These are phyloP conservation scores for Brachyhypopomus occidentalis DNA, from an alignment of 2,113 vertebrate genomes.

Conservation along the genomic window DNA sequence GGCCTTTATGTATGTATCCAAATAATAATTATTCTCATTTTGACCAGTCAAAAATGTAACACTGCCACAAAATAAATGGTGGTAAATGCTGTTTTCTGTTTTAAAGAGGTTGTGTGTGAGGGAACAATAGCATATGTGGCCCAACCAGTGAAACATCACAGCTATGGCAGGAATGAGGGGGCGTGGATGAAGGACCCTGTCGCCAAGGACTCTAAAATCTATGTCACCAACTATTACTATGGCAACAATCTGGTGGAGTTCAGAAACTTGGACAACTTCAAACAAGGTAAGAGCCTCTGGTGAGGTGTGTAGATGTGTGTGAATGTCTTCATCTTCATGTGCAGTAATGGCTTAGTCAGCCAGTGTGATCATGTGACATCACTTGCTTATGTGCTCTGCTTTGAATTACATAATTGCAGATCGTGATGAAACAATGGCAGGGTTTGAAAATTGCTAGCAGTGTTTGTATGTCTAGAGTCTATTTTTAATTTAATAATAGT, in stretches of 20 bases:
- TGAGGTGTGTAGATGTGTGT: background rate
- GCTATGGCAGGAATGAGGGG: conserved; percentile 92
- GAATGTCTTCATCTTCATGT: background rate
- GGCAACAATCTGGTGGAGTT: conserved; percentile 96
- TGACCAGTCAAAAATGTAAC: background rate
- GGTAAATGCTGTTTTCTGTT: conserved; percentile 45
- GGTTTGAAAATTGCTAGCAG: background rate
- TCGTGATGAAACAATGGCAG: background rate
- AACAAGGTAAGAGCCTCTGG: conserved; percentile 81
- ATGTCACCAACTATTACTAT: conserved; percentile 95
- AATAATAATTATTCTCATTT: too few species aligned
- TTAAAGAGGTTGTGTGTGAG: conserved; percentile 83
- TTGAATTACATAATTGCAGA: background rate
- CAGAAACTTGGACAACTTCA: conserved; percentile 92
- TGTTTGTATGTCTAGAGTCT: background rate
- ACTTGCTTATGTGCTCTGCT: background rate
- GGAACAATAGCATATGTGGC: conserved; percentile 87
- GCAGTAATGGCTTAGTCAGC: too few species aligned
- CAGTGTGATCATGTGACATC: too few species aligned
- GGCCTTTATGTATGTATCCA: too few species aligned
- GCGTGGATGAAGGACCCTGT: conserved; percentile 97
- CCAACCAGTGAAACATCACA: conserved; percentile 83
- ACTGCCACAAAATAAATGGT: background rate
- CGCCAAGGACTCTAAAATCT: conserved; percentile 87
- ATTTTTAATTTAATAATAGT: too few species aligned